phyloP scores from a whole-genome alignment of 2,888 invertebrate species.

The Aphidius colemani region DNA sequence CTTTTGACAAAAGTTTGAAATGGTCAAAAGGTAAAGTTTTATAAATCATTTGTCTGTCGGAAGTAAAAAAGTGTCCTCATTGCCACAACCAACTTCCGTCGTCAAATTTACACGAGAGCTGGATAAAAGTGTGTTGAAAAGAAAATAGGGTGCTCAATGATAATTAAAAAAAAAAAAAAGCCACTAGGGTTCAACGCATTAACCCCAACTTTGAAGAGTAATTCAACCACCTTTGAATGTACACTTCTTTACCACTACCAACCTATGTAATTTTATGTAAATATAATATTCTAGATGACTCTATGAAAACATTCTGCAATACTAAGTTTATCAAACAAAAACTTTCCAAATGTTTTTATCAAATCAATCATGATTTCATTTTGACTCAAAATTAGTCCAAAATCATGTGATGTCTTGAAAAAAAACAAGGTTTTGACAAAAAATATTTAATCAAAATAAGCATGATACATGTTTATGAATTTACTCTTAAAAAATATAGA shows the following conservation, averaged over 20 bases:
- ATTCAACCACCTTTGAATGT: too few relatives aligned
- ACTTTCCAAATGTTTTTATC: conserved; percentile 47
- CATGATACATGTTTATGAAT: conserved; percentile 48
- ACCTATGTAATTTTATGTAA: background rate
- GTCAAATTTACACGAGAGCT: conserved; percentile 26
- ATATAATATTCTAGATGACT: background rate
- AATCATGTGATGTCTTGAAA: background rate
- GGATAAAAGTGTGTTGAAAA: conserved; percentile 21
- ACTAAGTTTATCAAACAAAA: conserved; percentile 47
- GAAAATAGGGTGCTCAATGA: conserved; percentile 3
- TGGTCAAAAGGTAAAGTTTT: too few relatives aligned
- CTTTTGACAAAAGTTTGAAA: too few relatives aligned
- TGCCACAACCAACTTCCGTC: conserved; percentile 19
- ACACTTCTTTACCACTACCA: background rate
- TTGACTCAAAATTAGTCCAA: conserved; percentile 41
- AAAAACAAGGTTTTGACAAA: too few relatives aligned
- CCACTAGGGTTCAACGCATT: conserved; percentile 6
- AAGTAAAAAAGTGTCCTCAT: background rate
- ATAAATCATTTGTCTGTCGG: conserved; percentile 7
- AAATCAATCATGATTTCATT: conserved; percentile 52
- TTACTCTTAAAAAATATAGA: conserved; percentile 41
- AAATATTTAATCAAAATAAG: too few relatives aligned
- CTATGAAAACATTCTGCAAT: conserved; percentile 23
- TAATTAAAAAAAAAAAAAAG: background rate
- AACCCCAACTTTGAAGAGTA: too few relatives aligned